Percentiles rank a stretch among this genome's conserved stretches.
phyloP scores from a whole-genome alignment of 2,888 invertebrate species.

The Amitus sp. region DNA sequence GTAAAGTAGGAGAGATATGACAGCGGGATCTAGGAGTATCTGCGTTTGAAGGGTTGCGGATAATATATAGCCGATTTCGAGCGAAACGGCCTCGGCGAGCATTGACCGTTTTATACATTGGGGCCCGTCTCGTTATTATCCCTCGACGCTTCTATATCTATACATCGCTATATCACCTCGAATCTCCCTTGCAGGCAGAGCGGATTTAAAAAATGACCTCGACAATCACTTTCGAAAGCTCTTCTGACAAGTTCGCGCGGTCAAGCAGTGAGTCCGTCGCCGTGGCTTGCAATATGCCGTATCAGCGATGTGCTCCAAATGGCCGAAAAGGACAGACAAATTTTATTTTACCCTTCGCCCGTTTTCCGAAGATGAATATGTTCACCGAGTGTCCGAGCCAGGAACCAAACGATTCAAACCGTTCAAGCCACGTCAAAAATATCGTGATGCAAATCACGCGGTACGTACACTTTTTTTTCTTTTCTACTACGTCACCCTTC shows the following conservation, averaged over 20 bases:
- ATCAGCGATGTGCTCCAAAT: slow-evolving; percentile 61
- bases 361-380: slow-evolving; percentile 56
- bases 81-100: slow-evolving; percentile 43
- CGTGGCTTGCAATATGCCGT: slow-evolving; percentile 54
- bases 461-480: no score
- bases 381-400: slow-evolving; percentile 55
- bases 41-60: slow-evolving; percentile 50
- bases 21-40: slow-evolving; percentile 38
- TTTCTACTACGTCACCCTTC: no score
- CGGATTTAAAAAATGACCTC: slow-evolving; percentile 54
- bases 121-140: slow-evolving; percentile 46
- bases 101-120: slow-evolving; percentile 58
- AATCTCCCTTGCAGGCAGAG: slow-evolving; percentile 42
- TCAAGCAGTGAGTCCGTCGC: slow-evolving; percentile 45
- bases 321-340: slow-evolving; percentile 46
- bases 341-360: slow-evolving; percentile 43
- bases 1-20: slow-evolving; percentile 24
- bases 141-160: slow-evolving; percentile 48
- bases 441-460: slow-evolving; percentile 60
- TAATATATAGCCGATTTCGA: slow-evolving; percentile 45
- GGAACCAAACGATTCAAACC: slow-evolving; percentile 62
- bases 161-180: slow-evolving; percentile 53
- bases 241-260: slow-evolving; percentile 42
- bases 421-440: slow-evolving; percentile 64
- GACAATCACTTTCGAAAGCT: slow-evolving; percentile 57